Percentiles rank a stretch among this genome's conserved stretches.
Evolutionary conservation across 2,113 vertebrate species (phyloP).

Genomic region (Pseudorectes ferrugineus): DNA sequence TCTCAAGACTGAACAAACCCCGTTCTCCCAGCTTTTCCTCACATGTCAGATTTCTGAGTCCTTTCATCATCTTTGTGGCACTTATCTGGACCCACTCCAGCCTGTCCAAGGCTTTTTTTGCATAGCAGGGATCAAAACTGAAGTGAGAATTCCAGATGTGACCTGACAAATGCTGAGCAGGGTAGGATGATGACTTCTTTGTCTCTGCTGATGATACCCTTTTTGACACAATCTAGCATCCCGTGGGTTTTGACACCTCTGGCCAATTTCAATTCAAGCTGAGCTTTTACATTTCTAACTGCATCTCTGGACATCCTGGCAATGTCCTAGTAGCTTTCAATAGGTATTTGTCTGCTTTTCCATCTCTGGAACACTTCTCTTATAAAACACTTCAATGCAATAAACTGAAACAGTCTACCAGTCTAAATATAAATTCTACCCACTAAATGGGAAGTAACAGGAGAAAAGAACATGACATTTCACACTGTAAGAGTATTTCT

Average conservation of each 20-base stretch:
- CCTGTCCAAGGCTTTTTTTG: background rate
- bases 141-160: background rate
- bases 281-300: background rate
- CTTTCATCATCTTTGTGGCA: background rate
- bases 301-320: background rate
- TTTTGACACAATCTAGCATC: background rate
- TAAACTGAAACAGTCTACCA: background rate
- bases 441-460: background rate
- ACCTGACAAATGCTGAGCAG: background rate
- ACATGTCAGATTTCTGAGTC: background rate
- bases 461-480: background rate
- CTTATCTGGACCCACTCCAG: background rate
- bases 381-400: background rate
- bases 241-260: background rate
- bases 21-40: background rate
- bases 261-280: background rate
- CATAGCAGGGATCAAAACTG: background rate
- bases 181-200: background rate
- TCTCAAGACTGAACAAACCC: background rate
- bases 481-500: background rate
- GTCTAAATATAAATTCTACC: background rate
- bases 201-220: background rate
- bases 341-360: background rate
- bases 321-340: background rate
- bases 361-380: background rate